Evolutionary conservation across 64 coral and sea anemone species (phyloP), one percentile per base, ranked within the genome.

Genomic region (Trachythela sp.): DNA sequence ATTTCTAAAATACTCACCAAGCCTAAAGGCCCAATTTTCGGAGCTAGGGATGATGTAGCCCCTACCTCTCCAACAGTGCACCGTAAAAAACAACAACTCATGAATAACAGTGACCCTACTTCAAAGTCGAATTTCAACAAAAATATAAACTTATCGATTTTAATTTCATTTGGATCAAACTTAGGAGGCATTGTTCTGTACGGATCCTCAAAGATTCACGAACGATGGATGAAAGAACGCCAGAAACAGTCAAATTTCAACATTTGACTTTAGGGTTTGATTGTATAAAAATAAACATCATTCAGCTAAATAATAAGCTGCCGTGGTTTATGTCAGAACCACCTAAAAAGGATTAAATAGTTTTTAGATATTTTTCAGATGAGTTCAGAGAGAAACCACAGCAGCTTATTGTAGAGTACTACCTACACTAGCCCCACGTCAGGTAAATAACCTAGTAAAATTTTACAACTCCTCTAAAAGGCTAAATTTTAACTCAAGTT

Each of bases 21-120:
- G 86, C 96, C 96, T 87, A 99, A 91, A 86, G 96, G 96, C 27
- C 96, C 96, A 60, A 99, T 92, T 77, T 99, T 99, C 24, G 96
- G 96, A 40, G 96, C 96, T 41, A 99, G 91, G 68, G 96, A 94
- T 35, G 96, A 94, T 24, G 96, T 99, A 8, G 96, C 96, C 48
- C 96, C 96, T 85, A 99, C 96, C 91, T 99, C 96, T 80, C 96
- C 96, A 54, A 93, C 96, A 77, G 96, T 99, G 43, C 91, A 92
- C 32, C 96, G 86, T 22, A 99, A 85, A 85, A 85, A 50, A 88
- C 70, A 70, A 88, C 70, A 85, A 4, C 13, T 48, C 58, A 26
- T 32, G 13, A 32, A 10, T 72, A 76, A 77, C 90, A 34, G 27
- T 15, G 34, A 36, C 58, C 35, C 41, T 24, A 40, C 13, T 83